These are phyloP conservation scores for Molossus molossus DNA, from an alignment of 2,797 vertebrate genomes.

Conservation along the genomic window DNA sequence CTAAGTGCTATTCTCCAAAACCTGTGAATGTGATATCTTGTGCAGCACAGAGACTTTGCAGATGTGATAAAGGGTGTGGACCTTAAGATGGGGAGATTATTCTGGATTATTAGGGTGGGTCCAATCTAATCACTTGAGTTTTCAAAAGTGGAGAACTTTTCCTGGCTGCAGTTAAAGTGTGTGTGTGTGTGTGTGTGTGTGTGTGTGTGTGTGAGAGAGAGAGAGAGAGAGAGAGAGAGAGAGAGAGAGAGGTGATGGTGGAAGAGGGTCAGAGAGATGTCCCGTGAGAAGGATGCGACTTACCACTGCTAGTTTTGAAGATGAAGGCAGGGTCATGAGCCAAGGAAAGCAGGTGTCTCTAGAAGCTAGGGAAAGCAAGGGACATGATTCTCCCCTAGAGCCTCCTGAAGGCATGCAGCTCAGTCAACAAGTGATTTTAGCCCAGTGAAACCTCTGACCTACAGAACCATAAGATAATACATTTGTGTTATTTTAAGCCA, in stretches of 20 bases:
- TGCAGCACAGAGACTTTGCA: neutral
- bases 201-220: neutral
- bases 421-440: neutral
- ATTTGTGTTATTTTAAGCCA: constrained; percentile 52
- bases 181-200: too few species aligned
- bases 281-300: neutral
- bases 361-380: neutral
- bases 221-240: neutral
- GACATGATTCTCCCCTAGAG: neutral
- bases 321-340: neutral
- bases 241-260: neutral
- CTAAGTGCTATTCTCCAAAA: neutral
- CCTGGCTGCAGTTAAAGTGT: neutral
- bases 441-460: neutral
- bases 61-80: neutral
- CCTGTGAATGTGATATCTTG: neutral
- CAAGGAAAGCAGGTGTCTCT: neutral
- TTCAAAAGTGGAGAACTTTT: constrained; percentile 42
- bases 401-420: neutral
- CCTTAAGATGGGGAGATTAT: neutral
- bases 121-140: neutral
- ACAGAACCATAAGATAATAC: neutral
- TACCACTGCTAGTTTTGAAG: neutral
- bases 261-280: neutral
- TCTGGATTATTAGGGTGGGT: neutral